A percentile compares a stretch with the other conserved stretches of the same genome.
phyloP scores from a whole-genome alignment of 2,797 vertebrate genomes.

The Sebastes kiyomatsui region DNA sequence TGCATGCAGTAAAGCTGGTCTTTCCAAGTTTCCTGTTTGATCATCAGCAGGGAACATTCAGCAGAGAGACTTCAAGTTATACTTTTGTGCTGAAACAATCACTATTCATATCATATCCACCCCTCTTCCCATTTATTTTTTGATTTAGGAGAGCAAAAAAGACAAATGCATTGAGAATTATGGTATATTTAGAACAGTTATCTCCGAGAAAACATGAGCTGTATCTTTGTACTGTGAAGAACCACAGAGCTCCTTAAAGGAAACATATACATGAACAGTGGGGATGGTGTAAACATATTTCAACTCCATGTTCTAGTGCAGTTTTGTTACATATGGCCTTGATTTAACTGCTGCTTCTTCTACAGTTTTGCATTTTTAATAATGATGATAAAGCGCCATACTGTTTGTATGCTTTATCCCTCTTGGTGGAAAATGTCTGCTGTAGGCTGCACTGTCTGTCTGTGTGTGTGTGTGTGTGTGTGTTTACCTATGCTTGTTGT shows the following conservation, averaged over 20 bases:
- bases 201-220: too few relatives aligned
- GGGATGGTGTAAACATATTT: not conserved
- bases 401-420: constrained; percentile 33
- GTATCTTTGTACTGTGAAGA: not conserved
- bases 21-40: not conserved
- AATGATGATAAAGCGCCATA: constrained; percentile 47
- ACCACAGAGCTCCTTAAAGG: not conserved
- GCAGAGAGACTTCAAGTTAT: too few relatives aligned
- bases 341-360: constrained; percentile 36
- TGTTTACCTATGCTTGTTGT: not conserved
- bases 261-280: not conserved
- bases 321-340: not conserved
- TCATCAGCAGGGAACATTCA: too few relatives aligned
- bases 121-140: not conserved
- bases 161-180: not conserved
- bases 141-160: not conserved
- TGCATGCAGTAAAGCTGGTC: not conserved
- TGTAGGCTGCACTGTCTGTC: constrained; percentile 1
- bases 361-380: constrained; percentile 51
- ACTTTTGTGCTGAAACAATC: not conserved
- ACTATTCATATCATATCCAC: not conserved
- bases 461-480: not conserved
- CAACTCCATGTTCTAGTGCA: not conserved
- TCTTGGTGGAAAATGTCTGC: constrained; percentile 24
- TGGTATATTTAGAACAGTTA: not conserved